A percentile compares a stretch with the other conserved stretches of the same genome.
Evolutionary conservation across 2,113 vertebrate species (phyloP).

Genomic region (Microcebus lehilahytsara): DNA sequence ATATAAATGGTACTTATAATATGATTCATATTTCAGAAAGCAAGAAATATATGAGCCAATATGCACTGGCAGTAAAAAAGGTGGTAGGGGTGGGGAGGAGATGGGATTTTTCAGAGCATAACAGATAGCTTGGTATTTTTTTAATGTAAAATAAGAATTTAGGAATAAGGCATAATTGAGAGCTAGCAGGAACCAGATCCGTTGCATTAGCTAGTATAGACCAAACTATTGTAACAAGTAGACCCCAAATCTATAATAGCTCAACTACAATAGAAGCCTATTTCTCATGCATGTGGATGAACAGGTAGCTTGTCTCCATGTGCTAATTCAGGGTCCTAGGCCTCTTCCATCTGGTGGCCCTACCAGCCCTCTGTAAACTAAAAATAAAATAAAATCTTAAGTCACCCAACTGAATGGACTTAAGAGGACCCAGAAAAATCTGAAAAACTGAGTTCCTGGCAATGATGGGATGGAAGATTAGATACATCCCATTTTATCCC

Average conservation of each 20-base stretch:
- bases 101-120: neutral
- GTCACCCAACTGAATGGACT: too few relatives aligned
- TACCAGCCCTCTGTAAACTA: neutral
- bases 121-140: neutral
- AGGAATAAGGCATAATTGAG: neutral
- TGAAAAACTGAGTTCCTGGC: too few relatives aligned
- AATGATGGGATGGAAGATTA: too few relatives aligned
- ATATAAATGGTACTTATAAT: neutral
- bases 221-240: neutral
- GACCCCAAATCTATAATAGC: neutral
- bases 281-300: neutral
- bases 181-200: neutral
- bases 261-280: neutral
- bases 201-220: neutral
- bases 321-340: neutral
- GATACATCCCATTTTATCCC: too few relatives aligned
- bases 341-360: neutral
- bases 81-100: too few relatives aligned
- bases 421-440: too few relatives aligned
- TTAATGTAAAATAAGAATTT: neutral
- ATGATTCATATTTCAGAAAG: neutral
- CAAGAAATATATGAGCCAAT: neutral
- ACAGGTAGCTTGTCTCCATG: neutral
- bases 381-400: too few relatives aligned
- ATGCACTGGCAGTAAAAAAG: neutral